phyloP scores from a whole-genome alignment of 2,888 invertebrate species.

The Monochamus alternatus region DNA sequence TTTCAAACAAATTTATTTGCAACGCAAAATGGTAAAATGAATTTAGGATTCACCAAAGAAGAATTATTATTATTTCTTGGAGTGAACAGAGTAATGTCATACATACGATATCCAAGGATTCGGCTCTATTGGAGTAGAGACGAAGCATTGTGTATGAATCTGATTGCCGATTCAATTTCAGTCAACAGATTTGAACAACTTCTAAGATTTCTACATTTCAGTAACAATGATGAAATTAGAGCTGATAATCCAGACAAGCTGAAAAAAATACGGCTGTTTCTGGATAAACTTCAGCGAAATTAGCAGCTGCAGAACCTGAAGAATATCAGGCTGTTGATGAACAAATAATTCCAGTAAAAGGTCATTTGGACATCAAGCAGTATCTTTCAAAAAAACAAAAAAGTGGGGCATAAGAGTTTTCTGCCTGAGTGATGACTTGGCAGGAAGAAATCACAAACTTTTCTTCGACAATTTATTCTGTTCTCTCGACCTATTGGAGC shows the following conservation, averaged over 20 bases:
- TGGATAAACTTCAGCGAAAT: conserved; percentile 1
- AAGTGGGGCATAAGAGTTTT: conserved; percentile 15
- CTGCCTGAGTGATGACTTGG: not conserved
- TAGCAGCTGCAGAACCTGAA: too few species aligned
- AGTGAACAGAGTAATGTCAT: not conserved
- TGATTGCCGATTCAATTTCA: conserved; percentile 8
- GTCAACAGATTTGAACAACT: conserved; percentile 11
- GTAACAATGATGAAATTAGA: not conserved
- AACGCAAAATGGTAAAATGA: not conserved
- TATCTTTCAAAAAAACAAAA: conserved; percentile 10
- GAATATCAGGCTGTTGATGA: conserved; percentile 14
- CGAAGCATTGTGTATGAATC: not conserved
- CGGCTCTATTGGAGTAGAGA: conserved; percentile 6
- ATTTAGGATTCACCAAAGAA: not conserved
- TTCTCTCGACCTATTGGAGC: not conserved
- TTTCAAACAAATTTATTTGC: not conserved
- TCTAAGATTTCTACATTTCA: conserved; percentile 12
- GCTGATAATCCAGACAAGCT: too few species aligned
- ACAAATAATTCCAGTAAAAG: conserved; percentile 14
- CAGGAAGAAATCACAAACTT: not conserved
- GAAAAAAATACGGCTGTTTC: not conserved
- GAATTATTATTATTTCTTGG: not conserved
- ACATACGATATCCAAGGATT: conserved; percentile 11
- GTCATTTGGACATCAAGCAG: not conserved
- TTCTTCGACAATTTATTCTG: not conserved